These are phyloP conservation scores for Orussus abietinus DNA, from an alignment of 1,140 invertebrate genomes.

Conservation along the genomic window DNA sequence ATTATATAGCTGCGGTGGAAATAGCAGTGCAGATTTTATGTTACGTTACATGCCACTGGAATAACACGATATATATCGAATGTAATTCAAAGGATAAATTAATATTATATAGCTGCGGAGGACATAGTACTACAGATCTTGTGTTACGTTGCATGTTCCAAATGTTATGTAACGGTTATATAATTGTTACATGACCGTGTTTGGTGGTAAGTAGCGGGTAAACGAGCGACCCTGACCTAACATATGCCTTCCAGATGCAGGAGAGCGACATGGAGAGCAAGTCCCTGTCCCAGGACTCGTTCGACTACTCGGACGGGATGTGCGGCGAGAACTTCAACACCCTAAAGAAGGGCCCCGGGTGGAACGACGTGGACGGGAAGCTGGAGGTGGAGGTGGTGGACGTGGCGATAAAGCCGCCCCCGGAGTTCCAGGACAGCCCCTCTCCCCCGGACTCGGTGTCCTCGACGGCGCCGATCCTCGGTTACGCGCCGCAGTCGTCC, in stretches of 20 bases:
- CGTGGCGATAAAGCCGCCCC: conserved; percentile 70
- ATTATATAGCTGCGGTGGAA: no score
- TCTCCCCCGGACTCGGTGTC: conserved; percentile 46
- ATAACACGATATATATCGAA: no score
- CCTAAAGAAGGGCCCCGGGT: conserved; percentile 70
- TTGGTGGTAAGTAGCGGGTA: no score
- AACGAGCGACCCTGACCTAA: no score
- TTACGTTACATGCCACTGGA: no score
- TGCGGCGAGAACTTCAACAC: conserved; percentile 77
- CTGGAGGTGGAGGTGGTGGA: conserved; percentile 46
- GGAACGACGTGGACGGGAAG: conserved; percentile 50
- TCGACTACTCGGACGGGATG: conserved; percentile 67
- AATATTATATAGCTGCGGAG: no score
- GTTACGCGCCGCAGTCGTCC: conserved; percentile 29
- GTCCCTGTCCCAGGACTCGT: conserved; percentile 62
- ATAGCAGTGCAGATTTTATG: no score
- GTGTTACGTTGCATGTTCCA: no score
- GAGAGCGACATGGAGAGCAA: conserved; percentile 66
- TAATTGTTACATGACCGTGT: no score
- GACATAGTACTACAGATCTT: no score
- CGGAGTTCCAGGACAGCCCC: conserved; percentile 70
- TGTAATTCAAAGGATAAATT: no score
- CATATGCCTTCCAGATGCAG: conserved; percentile 51
- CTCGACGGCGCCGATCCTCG: conserved; percentile 36
- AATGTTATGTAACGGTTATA: background rate